phyloP scores from a whole-genome alignment of 2,888 invertebrate species.

The Lepidonotus clava region DNA sequence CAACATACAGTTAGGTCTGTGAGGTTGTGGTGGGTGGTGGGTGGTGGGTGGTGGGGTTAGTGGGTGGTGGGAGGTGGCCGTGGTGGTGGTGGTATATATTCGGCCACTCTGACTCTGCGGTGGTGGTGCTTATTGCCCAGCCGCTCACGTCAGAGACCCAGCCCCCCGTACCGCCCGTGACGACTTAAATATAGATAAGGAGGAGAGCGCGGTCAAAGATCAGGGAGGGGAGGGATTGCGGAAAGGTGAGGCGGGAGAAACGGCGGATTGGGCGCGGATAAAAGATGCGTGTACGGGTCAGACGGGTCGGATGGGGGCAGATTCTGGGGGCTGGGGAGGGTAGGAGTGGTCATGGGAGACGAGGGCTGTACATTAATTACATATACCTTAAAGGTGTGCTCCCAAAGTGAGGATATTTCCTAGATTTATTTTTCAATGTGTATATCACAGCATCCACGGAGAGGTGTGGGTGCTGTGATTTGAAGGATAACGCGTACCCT shows the following conservation, averaged over 20 bases:
- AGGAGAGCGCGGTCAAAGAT: not conserved
- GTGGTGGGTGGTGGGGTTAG: not conserved
- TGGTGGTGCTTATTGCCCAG: not conserved
- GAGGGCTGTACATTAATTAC: too few relatives aligned
- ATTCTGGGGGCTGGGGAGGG: not conserved
- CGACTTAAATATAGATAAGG: not conserved
- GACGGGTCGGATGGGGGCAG: not conserved
- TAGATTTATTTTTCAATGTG: too few relatives aligned
- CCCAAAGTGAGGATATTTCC: too few relatives aligned
- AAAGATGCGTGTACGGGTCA: not conserved
- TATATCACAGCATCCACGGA: too few relatives aligned
- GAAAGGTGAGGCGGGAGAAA: not conserved
- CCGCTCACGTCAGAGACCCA: not conserved
- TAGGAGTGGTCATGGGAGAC: not conserved
- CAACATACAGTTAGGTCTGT: not conserved
- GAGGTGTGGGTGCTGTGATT: too few relatives aligned
- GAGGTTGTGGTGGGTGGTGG: not conserved
- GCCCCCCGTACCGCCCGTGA: not conserved
- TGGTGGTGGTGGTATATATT: not conserved
- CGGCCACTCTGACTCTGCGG: not conserved
- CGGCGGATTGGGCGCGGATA: too few relatives aligned
- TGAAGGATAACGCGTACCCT: too few relatives aligned
- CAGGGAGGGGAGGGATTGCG: not conserved
- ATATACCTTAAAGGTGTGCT: too few relatives aligned
- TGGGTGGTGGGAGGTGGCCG: not conserved